These are phyloP conservation scores for Zeuzera pyrina DNA, from an alignment of 2,888 invertebrate species.

Conservation along the genomic window DNA sequence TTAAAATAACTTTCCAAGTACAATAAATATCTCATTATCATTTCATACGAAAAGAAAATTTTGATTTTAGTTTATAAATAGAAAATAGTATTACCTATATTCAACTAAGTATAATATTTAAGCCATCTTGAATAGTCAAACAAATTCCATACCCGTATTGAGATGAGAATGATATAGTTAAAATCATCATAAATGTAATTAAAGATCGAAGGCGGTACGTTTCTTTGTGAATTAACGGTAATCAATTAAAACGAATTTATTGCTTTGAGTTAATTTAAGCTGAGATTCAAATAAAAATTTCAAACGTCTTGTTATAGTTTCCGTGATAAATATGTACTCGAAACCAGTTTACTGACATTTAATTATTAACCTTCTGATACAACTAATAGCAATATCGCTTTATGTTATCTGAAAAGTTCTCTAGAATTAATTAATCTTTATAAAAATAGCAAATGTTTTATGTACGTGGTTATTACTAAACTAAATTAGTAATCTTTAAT, in stretches of 20 bases:
- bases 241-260: constrained; percentile 62
- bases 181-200: constrained; percentile 55
- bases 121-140: too few relatives aligned
- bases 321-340: constrained; percentile 44
- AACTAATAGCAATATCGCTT: constrained; percentile 4
- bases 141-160: not conserved
- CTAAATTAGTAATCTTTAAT: too few relatives aligned
- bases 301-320: constrained; percentile 44
- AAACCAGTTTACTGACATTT: constrained; percentile 29
- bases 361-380: constrained; percentile 19
- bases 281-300: constrained; percentile 37
- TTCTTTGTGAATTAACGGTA: constrained; percentile 55
- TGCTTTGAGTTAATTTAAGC: constrained; percentile 32
- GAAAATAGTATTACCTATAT: too few relatives aligned
- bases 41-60: too few relatives aligned
- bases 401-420: constrained; percentile 7
- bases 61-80: too few relatives aligned
- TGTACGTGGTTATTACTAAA: too few relatives aligned
- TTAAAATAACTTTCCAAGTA: too few relatives aligned
- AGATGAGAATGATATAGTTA: constrained; percentile 32
- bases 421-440: constrained; percentile 10
- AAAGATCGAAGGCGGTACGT: constrained; percentile 44
- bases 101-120: too few relatives aligned
- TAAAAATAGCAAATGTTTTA: constrained; percentile 1
- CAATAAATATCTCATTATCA: too few relatives aligned